Percentiles rank a stretch among this genome's conserved stretches.
These are phyloP conservation scores for Maconellicoccus hirsutus DNA, from an alignment of 1,140 invertebrate genomes.

Conservation along the genomic window DNA sequence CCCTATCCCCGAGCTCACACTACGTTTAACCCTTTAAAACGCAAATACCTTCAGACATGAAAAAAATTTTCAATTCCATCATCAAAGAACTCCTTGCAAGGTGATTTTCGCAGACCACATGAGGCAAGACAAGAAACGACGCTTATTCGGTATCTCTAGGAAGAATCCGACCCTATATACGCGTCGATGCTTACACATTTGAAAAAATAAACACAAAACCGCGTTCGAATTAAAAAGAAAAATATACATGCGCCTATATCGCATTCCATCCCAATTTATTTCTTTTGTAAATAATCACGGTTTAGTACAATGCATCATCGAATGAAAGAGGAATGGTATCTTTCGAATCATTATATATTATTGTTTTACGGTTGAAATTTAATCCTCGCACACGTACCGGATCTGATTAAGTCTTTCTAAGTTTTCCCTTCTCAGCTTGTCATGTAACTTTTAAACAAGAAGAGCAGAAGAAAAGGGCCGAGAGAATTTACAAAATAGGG, in stretches of 20 bases:
- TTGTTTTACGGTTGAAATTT: not conserved
- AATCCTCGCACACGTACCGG: not conserved
- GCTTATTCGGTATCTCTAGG: too few species aligned
- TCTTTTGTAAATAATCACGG: not conserved
- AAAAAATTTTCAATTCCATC: too few species aligned
- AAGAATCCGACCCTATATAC: not conserved
- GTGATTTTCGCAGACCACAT: too few species aligned
- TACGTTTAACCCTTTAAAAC: too few species aligned
- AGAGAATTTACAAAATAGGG: not conserved
- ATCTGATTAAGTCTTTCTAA: constrained; percentile 5
- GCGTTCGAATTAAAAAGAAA: not conserved
- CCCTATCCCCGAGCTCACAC: too few species aligned
- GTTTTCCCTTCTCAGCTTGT: not conserved
- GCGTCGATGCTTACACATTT: not conserved
- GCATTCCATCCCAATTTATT: not conserved
- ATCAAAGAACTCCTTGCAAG: too few species aligned
- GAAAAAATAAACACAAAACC: constrained; percentile 3
- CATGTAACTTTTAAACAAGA: too few species aligned
- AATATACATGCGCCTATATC: not conserved
- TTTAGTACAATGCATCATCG: not conserved
- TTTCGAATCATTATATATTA: not conserved
- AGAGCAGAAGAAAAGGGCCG: not conserved
- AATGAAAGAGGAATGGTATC: not conserved
- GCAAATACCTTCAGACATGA: too few species aligned
- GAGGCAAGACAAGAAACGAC: too few species aligned